A percentile compares a stretch with the other conserved stretches of the same genome.
Evolutionary conservation across 2,113 vertebrate genomes (phyloP).

Genomic region (Semicossyphus pulcher): DNA sequence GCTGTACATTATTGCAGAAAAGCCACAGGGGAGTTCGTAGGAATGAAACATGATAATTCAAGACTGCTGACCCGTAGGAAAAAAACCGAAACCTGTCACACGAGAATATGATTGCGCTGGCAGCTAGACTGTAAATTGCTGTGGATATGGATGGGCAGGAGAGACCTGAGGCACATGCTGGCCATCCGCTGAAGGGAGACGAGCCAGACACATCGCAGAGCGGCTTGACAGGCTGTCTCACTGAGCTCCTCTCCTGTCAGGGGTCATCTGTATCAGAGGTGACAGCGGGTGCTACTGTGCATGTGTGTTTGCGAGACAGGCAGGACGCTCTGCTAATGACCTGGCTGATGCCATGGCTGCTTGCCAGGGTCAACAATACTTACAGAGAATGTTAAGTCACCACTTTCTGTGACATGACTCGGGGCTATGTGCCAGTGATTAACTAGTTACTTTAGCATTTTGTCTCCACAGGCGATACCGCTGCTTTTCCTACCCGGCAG

Average conservation of each 20-base stretch:
- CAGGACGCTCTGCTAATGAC: conserved; percentile 64
- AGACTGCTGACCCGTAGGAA: conserved; percentile 56
- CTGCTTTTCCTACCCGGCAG: conserved; percentile 27
- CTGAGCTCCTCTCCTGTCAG: conserved; percentile 59
- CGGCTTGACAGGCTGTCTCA: conserved; percentile 70
- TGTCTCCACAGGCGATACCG: conserved; percentile 27
- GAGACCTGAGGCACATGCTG: conserved; percentile 75
- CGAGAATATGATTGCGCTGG: conserved; percentile 50
- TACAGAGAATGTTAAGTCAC: conserved; percentile 48
- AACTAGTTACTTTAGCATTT: conserved; percentile 45
- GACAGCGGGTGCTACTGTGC: conserved; percentile 49
- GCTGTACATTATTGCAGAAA: conserved; percentile 44
- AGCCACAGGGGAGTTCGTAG: conserved; percentile 27
- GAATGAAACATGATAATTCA: conserved; percentile 38
- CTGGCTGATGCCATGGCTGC: conserved; percentile 34
- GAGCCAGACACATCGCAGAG: conserved; percentile 48
- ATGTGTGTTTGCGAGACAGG: conserved; percentile 28
- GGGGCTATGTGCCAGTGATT: conserved; percentile 49
- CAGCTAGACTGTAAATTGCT: conserved; percentile 63
- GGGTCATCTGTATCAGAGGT: conserved; percentile 63
- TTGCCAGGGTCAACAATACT: conserved; percentile 58
- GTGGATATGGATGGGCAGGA: conserved; percentile 60
- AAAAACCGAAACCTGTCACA: conserved; percentile 47
- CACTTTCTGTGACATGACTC: conserved; percentile 44
- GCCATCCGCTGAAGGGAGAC: conserved; percentile 62